Base-by-base conservation (phyloP, 2,797 vertebrate species). In the Hirundo rustica region DNA sequence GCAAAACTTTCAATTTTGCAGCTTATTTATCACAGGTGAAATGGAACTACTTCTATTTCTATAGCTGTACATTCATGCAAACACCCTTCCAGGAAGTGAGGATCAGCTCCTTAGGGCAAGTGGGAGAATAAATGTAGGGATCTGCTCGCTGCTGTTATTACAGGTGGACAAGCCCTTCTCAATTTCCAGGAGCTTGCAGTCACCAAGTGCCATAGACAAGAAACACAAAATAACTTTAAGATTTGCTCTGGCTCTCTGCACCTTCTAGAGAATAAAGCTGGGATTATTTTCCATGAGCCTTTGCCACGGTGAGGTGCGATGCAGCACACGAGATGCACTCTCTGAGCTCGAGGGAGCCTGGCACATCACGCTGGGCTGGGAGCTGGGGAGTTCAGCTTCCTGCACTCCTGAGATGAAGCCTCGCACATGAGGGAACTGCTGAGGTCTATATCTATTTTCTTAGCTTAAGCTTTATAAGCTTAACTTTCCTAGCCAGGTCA, bases 251-350 rank as follows among this genome's bases (percentile, higher is more conserved):
- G 23, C 9, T 71, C 68, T 58, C 73, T 86, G 47, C 30, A 47
- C 21, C 8, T 72, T 45, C 42, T 36, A 17, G 5, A 44, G 32
- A 20, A 26, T 6, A 29, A 90, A 80, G 15, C 7, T 2, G 58
- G 44, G 65, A 54, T 40, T 25, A 20, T 45, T 72, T 58, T 4
- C 25, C 38, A 10, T 0, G 13, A 38, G n/a, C 45, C 30, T 57
- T 44, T 57, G 48, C 26, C 42, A 5, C 5, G n/a, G 16, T 45
- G 30, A 75, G 36, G 68, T 32, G 26, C 53, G 40, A 5, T 2
- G 18, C 45, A 57, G 64, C 45, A n/a, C 2, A 1, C 0, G 19
- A 16, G 8, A 11, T 0, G 1, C 1, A 7, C 30, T 4, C 50
- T 40, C 22, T 13, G 38, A 51, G 65, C 47, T 36, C 36, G 0